phyloP scores from a whole-genome alignment of 2,888 invertebrate genomes.

The Bibio marci region DNA sequence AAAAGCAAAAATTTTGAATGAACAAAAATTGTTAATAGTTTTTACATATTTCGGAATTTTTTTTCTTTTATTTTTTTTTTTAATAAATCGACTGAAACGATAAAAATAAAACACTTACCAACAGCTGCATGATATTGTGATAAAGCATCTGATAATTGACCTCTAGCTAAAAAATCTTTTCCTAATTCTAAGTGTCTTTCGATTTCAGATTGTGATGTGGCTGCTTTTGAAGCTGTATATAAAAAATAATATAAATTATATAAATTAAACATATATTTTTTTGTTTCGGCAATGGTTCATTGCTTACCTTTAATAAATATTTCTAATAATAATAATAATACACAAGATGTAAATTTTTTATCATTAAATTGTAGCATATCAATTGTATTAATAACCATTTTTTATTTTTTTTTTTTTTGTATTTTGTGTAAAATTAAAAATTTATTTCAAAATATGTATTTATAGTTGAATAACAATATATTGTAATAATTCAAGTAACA shows the following conservation, averaged over 20 bases:
- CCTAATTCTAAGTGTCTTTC: slow-evolving; percentile 90
- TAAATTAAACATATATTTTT: background rate
- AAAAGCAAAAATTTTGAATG: too few species aligned
- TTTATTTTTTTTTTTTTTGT: too few species aligned
- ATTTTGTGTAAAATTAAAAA: too few species aligned
- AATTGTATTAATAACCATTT: slow-evolving; percentile 24
- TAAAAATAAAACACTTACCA: slow-evolving; percentile 38
- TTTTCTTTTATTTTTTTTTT: background rate
- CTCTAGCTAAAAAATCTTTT: slow-evolving; percentile 75
- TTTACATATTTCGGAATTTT: background rate
- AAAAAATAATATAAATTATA: background rate
- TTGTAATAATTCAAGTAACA: too few species aligned
- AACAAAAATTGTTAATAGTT: too few species aligned
- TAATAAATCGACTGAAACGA: background rate
- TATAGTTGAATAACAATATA: too few species aligned
- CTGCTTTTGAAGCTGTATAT: slow-evolving; percentile 42
- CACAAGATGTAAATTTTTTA: slow-evolving; percentile 47
- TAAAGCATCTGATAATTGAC: slow-evolving; percentile 89
- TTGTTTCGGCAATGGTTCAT: background rate
- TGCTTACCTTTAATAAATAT: slow-evolving; percentile 48
- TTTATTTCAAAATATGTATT: too few species aligned
- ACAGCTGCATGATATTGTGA: slow-evolving; percentile 97
- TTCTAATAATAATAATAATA: slow-evolving; percentile 48
- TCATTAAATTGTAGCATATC: slow-evolving; percentile 38
- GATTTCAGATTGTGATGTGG: slow-evolving; percentile 52